These are phyloP conservation scores for Drosophila ficusphila DNA, from an alignment of 1,140 invertebrate genomes.

Conservation along the genomic window DNA sequence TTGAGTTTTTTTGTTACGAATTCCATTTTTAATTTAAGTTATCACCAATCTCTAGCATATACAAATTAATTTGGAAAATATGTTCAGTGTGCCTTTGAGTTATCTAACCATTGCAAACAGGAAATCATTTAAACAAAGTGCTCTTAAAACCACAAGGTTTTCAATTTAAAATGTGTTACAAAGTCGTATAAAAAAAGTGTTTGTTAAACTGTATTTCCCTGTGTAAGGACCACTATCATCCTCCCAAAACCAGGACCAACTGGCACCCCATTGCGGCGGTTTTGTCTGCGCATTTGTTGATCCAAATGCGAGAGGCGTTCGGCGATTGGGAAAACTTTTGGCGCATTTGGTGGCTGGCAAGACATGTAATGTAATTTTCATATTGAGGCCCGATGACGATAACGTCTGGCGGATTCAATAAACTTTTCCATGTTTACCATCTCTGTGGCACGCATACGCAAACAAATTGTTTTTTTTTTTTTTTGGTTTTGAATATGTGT, in stretches of 20 bases:
- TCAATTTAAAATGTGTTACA: too few species aligned
- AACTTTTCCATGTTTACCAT: constrained; percentile 66
- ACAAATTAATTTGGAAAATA: too few species aligned
- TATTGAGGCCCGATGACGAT: constrained; percentile 49
- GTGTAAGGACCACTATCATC: not conserved
- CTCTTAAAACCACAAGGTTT: too few species aligned
- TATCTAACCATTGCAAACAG: too few species aligned
- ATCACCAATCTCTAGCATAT: too few species aligned
- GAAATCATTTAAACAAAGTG: too few species aligned
- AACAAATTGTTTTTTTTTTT: constrained; percentile 39
- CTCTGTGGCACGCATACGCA: constrained; percentile 43
- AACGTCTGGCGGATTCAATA: constrained; percentile 59
- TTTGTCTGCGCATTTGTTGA: constrained; percentile 49
- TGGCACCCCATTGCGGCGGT: constrained; percentile 12
- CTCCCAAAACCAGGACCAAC: not conserved
- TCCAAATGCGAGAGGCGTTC: constrained; percentile 27
- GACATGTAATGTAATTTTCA: constrained; percentile 57
- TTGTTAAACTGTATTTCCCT: not conserved
- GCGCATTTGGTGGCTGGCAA: constrained; percentile 47
- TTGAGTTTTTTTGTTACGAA: too few species aligned
- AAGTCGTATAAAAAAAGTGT: not conserved
- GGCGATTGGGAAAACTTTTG: constrained; percentile 43
- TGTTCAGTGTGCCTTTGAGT: too few species aligned
- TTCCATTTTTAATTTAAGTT: too few species aligned
- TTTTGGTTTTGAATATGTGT: too few species aligned